phyloP scores from a whole-genome alignment of 2,797 vertebrate species.

The Arnoldichthys spilopterus region DNA sequence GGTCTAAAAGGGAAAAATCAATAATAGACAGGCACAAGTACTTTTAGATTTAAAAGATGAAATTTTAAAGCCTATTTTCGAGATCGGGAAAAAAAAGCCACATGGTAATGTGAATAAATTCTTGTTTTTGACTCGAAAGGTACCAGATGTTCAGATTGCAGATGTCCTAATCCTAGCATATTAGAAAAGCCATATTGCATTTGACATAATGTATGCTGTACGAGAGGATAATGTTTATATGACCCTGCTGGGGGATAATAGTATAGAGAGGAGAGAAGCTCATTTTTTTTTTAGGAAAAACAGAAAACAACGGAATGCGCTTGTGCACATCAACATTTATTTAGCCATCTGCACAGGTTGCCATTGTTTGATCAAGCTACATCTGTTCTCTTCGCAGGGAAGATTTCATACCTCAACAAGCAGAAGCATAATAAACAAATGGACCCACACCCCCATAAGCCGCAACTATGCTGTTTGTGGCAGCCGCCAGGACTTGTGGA shows the following conservation, averaged over 20 bases:
- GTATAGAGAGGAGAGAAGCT: neutral
- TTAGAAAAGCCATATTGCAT: neutral
- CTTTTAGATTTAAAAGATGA: too few relatives aligned
- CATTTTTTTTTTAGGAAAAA: conserved; percentile 21
- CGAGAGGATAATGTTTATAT: neutral
- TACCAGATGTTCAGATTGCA: neutral
- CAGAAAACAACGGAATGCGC: conserved; percentile 6
- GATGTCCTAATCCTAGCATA: neutral
- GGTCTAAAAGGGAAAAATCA: too few relatives aligned
- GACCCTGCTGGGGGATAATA: neutral
- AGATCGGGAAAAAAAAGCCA: too few relatives aligned
- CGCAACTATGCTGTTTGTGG: conserved; percentile 53
- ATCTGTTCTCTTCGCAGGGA: conserved; percentile 43
- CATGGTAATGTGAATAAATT: too few relatives aligned
- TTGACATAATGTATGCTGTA: neutral
- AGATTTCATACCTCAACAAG: conserved; percentile 47
- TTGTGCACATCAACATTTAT: conserved; percentile 38
- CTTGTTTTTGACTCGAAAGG: neutral
- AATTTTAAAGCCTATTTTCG: too few relatives aligned
- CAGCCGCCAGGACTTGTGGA: conserved; percentile 68
- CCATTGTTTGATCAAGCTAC: conserved; percentile 38
- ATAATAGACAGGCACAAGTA: too few relatives aligned
- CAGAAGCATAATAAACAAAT: conserved; percentile 63
- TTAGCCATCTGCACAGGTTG: conserved; percentile 52
- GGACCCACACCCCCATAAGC: conserved; percentile 48